A percentile compares a stretch with the other conserved stretches of the same genome.
phyloP scores from a whole-genome alignment of 2,888 invertebrate genomes.

The Atrina japonica region DNA sequence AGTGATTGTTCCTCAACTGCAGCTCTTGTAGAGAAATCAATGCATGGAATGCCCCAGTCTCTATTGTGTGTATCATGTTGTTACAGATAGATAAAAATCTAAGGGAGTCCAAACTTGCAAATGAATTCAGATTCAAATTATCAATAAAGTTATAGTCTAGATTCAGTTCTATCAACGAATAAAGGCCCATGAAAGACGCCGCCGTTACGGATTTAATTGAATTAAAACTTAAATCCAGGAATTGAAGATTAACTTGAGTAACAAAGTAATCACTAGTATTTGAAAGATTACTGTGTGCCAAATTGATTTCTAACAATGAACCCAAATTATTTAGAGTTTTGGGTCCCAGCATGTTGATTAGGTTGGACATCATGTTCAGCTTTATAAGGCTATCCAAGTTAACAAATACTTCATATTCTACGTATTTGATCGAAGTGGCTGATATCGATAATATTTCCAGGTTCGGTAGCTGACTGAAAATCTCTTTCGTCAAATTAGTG shows the following conservation, averaged over 20 bases:
- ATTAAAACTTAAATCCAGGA: constrained; percentile 9
- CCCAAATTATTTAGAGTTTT: background rate
- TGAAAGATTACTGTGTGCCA: constrained; percentile 1
- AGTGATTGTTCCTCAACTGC: no score
- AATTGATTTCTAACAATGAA: background rate
- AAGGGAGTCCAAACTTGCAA: background rate
- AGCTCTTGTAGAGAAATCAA: constrained; percentile 8
- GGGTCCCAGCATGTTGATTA: background rate
- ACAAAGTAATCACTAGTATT: constrained; percentile 7
- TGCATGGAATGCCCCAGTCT: background rate
- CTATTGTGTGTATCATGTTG: background rate
- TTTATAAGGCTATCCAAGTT: no score
- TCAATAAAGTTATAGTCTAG: background rate
- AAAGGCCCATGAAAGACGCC: background rate
- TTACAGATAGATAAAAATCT: background rate
- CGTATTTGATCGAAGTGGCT: no score
- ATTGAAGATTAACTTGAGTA: background rate
- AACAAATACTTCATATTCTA: no score
- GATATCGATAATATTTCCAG: no score
- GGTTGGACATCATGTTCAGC: background rate
- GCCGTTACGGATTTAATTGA: background rate
- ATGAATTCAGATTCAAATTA: background rate
- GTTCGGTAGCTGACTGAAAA: no score
- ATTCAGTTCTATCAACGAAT: background rate
- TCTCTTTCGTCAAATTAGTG: background rate